Evolutionary conservation across 2,113 vertebrate genomes (phyloP), one percentile per base, ranked within the genome.

Genomic region (Catharus minimus): DNA sequence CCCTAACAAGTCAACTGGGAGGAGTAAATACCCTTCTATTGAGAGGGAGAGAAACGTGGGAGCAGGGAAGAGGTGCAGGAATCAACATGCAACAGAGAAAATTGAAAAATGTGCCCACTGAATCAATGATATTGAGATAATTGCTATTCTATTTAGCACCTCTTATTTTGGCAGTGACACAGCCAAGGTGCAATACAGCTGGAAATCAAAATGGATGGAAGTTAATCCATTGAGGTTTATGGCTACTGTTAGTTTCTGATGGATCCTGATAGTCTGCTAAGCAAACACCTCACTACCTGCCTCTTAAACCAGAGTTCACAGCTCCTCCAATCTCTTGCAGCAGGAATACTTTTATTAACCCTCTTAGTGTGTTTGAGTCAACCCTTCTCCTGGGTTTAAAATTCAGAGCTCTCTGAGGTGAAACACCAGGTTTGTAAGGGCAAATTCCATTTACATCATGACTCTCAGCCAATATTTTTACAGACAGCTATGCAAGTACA

Each of bases 241-340:
- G 57, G 85, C 39, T 69, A 23, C 60, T 55, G 50, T 69, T 92
- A 80, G 33, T 62, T 93, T 82, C 50, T 69, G 75, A 91, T 82
- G 77, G 84, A 73, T 62, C 84, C 67, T 89, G 75, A 76, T 71
- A 33, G 64, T 26, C 64, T 75, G 17, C 69, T 76, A 71, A 77
- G 43, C 81, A 87, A 87, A 80, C 50, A 66, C 44, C 19, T 38
- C n/a, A 17, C 64, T 43, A 7, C 20, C 62, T 82, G 62, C 72
- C 60, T 77, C 47, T 76, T 41, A 82, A 88, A 94, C 81, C 87
- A 90, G 92, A 95, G 91, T 88, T 96, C 94, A 87, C 89, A 95
- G 82, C 60, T 96, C 88, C 93, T 73, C 93, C 67, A 92, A 36
- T 46, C 71, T 95, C 61, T 62, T 41, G 66, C 67, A 96, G 88